Evolutionary conservation across 1,140 invertebrate species (phyloP).

Genomic region (Dinoponera quadriceps): DNA sequence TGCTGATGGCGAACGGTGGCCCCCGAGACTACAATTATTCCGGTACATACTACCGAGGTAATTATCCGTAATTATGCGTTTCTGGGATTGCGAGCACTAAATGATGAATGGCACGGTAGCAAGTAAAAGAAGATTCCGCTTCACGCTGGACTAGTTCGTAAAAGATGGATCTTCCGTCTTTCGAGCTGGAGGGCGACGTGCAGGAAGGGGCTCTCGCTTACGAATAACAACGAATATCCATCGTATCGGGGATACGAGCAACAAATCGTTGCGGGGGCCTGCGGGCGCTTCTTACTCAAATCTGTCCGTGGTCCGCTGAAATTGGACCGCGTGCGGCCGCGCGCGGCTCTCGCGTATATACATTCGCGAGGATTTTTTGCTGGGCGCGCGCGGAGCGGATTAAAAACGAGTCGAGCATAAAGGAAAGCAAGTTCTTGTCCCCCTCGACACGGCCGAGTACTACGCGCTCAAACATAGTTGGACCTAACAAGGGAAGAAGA

Average conservation of each 20-base stretch:
- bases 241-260: not conserved
- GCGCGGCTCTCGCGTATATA: not conserved
- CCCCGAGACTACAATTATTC: constrained; percentile 62
- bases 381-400: not conserved
- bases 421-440: constrained; percentile 62
- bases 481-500: constrained; percentile 65
- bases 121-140: constrained; percentile 62
- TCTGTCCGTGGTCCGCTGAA: not conserved
- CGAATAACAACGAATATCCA: not conserved
- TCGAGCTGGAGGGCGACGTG: not conserved
- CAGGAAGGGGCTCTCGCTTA: too few relatives aligned
- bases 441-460: constrained; percentile 42
- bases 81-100: constrained; percentile 58
- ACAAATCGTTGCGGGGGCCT: not conserved
- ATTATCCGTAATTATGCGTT: constrained; percentile 72
- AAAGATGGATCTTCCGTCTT: constrained; percentile 12
- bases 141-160: constrained; percentile 46
- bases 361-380: not conserved
- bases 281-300: not conserved
- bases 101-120: constrained; percentile 66
- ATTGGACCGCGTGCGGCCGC: not conserved
- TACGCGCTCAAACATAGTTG: constrained; percentile 61
- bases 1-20: constrained; percentile 59
- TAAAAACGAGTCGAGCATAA: constrained; percentile 54
- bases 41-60: constrained; percentile 57